Evolutionary conservation across 1,140 invertebrate species (phyloP).

Genomic region (Euura saliciscinereae): DNA sequence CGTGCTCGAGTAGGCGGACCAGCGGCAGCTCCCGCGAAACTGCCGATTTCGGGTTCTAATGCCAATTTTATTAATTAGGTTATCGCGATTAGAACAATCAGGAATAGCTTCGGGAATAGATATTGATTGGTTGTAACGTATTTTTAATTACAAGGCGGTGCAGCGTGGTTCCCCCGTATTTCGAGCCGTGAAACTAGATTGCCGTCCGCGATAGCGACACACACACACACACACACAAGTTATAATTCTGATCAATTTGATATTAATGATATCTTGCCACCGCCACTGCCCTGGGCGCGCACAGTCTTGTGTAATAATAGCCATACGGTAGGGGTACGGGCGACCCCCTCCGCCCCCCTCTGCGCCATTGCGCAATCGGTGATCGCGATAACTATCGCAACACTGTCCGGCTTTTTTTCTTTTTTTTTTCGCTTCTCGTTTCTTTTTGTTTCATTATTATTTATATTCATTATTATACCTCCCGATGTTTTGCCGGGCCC

Average conservation of each 20-base stretch:
- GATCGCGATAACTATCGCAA: neutral
- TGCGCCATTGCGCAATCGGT: neutral
- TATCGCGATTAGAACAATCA: too few relatives aligned
- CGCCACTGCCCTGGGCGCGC: neutral
- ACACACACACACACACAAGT: neutral
- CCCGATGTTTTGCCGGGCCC: neutral
- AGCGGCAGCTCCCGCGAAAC: too few relatives aligned
- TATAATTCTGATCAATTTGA: slow-evolving; percentile 5
- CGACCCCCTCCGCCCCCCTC: neutral
- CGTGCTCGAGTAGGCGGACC: too few relatives aligned
- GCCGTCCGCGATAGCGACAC: too few relatives aligned
- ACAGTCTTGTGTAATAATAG: neutral
- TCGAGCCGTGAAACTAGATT: too few relatives aligned
- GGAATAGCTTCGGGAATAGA: too few relatives aligned
- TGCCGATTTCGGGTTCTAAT: too few relatives aligned
- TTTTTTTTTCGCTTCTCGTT: neutral
- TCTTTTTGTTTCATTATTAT: neutral
- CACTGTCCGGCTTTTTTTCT: neutral
- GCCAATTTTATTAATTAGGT: too few relatives aligned
- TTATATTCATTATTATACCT: neutral
- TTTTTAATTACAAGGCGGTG: neutral
- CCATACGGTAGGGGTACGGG: neutral
- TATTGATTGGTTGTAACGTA: too few relatives aligned
- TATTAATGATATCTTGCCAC: slow-evolving; percentile 7
- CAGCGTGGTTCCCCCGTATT: too few relatives aligned